A percentile compares a stretch with the other conserved stretches of the same genome.
These are phyloP conservation scores for Pseudachorutes palmiensis DNA, from an alignment of 1,140 invertebrate species.

Conservation along the genomic window DNA sequence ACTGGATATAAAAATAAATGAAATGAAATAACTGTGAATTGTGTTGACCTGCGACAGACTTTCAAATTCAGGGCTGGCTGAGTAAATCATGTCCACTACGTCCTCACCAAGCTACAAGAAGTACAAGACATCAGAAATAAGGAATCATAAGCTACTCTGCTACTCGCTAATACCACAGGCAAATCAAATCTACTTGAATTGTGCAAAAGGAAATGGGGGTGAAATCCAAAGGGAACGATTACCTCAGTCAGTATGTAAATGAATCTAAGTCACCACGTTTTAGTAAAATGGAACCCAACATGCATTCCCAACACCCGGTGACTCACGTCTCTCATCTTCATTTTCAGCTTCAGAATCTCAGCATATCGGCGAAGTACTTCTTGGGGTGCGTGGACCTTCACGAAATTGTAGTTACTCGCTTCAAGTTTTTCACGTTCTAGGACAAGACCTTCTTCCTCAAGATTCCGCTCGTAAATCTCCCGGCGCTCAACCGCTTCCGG, in stretches of 20 bases:
- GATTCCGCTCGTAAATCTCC: constrained; percentile 41
- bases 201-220: too few species aligned
- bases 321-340: constrained; percentile 81
- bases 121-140: not conserved
- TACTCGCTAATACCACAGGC: too few species aligned
- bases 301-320: too few species aligned
- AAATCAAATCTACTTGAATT: too few species aligned
- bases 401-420: constrained; percentile 43
- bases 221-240: too few species aligned
- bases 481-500: constrained; percentile 36
- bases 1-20: too few species aligned
- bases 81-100: constrained; percentile 31
- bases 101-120: constrained; percentile 32
- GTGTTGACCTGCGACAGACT: constrained; percentile 21
- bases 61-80: constrained; percentile 29
- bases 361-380: constrained; percentile 79
- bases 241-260: too few species aligned
- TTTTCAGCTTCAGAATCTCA: constrained; percentile 85
- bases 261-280: too few species aligned
- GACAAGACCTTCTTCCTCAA: constrained; percentile 43
- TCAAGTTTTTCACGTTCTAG: constrained; percentile 41
- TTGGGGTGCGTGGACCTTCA: constrained; percentile 76
- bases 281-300: too few species aligned
- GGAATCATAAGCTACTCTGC: not conserved
- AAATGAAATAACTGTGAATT: constrained; percentile 3